Evolutionary conservation across 2,797 vertebrate species (phyloP).

Genomic region (Halcyon smyrnensis): DNA sequence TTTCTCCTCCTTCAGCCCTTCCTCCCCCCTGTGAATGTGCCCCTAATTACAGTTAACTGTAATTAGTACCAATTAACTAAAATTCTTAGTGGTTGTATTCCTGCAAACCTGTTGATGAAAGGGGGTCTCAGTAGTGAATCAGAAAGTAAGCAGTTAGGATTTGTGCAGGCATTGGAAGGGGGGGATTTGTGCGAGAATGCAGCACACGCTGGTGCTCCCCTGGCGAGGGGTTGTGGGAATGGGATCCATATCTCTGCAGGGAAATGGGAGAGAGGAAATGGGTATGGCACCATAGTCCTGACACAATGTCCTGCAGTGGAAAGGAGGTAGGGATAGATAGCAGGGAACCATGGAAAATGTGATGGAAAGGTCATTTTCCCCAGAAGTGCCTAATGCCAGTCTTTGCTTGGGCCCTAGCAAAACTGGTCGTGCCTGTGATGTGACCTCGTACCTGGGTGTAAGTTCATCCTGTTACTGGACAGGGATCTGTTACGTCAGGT

Average conservation of each 20-base stretch:
- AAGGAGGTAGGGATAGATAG: not conserved
- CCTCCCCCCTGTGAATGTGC: not conserved
- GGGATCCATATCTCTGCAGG: not conserved
- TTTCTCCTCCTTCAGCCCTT: not conserved
- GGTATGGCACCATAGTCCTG: not conserved
- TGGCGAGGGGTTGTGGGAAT: accelerated
- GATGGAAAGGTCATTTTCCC: not conserved
- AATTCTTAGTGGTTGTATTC: not conserved
- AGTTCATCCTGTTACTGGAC: not conserved
- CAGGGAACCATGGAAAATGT: not conserved
- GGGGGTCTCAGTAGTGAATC: not conserved
- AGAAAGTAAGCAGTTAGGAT: not conserved
- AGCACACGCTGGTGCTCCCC: not conserved
- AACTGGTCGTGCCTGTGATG: not conserved
- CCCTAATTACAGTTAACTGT: slow-evolving; percentile 24
- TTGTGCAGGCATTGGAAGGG: not conserved
- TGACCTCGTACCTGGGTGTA: not conserved
- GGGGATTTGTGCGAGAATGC: not conserved
- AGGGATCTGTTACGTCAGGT: not conserved
- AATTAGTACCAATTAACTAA: slow-evolving; percentile 55
- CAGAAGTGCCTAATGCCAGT: not conserved
- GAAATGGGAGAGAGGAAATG: accelerated
- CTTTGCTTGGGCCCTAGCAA: not conserved
- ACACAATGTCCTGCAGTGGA: not conserved
- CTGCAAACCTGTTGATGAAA: not conserved